phyloP scores from a whole-genome alignment of 2,113 vertebrate species.

The Hemiprocne comata region DNA sequence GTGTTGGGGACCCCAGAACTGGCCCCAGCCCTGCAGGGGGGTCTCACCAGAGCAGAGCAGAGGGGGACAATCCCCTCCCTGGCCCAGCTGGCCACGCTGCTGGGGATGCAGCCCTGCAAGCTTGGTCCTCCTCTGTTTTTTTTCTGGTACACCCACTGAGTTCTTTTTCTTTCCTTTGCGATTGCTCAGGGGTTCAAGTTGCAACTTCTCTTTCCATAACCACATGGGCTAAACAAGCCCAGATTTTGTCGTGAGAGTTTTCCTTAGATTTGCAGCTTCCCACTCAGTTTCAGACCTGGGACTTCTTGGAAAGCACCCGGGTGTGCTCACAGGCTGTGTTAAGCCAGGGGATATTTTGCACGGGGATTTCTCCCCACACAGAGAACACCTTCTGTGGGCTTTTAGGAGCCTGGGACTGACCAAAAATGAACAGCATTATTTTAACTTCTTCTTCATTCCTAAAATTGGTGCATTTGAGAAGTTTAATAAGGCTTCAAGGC shows the following conservation, averaged over 20 bases:
- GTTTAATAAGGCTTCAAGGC: not conserved
- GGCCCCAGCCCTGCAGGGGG: too few species aligned
- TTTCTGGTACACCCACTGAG: not conserved
- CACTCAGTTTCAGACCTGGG: not conserved
- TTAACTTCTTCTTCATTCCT: too few species aligned
- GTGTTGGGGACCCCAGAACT: too few species aligned
- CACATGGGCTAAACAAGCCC: not conserved
- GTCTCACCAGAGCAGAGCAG: too few species aligned
- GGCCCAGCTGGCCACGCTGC: too few species aligned
- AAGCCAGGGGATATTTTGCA: not conserved
- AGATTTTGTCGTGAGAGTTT: not conserved
- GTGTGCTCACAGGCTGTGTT: not conserved
- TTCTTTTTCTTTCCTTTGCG: not conserved
- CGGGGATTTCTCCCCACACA: too few species aligned
- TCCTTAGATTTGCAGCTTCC: not conserved
- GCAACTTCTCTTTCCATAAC: not conserved
- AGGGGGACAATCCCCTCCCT: too few species aligned
- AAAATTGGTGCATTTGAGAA: not conserved
- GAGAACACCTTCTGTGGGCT: too few species aligned
- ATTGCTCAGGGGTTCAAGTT: not conserved
- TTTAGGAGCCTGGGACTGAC: too few species aligned
- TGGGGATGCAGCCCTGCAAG: too few species aligned
- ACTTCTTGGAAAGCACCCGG: not conserved
- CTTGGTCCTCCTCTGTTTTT: too few species aligned
- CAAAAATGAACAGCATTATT: too few species aligned